A percentile compares a stretch with the other conserved stretches of the same genome.
Evolutionary conservation across 2,113 vertebrate genomes (phyloP).

Genomic region (Ptilonorhynchus violaceus): DNA sequence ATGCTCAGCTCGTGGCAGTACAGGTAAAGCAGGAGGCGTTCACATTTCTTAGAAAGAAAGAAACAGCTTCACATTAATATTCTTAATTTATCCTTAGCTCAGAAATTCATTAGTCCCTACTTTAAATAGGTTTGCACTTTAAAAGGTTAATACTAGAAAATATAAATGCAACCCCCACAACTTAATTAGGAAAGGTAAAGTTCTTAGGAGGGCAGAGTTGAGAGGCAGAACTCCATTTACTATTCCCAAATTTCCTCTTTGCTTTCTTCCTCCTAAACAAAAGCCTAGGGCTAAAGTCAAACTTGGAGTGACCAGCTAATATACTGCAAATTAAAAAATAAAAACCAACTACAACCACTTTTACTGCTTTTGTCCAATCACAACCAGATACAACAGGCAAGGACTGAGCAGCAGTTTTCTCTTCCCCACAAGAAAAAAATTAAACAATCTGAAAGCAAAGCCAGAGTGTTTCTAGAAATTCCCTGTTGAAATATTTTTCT

Average conservation of each 20-base stretch:
- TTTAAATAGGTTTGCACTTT: neutral
- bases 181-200: neutral
- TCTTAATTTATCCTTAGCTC: neutral
- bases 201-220: neutral
- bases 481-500: neutral
- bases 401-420: neutral
- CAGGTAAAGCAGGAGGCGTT: constrained; percentile 93
- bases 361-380: neutral
- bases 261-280: neutral
- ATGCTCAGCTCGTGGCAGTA: constrained; percentile 97
- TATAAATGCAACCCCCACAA: neutral
- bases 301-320: neutral
- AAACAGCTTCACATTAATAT: neutral
- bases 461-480: neutral
- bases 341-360: neutral
- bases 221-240: neutral
- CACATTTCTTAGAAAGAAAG: constrained; percentile 84
- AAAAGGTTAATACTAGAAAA: neutral
- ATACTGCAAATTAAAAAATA: neutral
- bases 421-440: neutral
- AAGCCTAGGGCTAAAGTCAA: neutral
- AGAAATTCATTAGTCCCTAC: neutral
- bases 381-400: neutral
- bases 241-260: neutral
- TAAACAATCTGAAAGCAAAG: neutral